Percentiles rank a stretch among this genome's conserved stretches.
Evolutionary conservation across 2,888 invertebrate species (phyloP).

Genomic region (Bellardia pandia): DNA sequence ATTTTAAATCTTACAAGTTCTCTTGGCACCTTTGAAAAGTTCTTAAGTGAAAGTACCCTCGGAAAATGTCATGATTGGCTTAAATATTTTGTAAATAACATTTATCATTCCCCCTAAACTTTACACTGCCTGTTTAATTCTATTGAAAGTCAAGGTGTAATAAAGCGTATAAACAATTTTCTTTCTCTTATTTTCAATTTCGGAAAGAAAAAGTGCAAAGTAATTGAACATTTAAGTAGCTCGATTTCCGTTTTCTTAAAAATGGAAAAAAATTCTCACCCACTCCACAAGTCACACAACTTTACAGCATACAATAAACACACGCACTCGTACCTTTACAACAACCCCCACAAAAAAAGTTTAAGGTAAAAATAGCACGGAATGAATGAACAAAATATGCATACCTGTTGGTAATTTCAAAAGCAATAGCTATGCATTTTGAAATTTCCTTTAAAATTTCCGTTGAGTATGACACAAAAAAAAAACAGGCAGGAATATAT

Average conservation of each 20-base stretch:
- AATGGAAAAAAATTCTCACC: slow-evolving; percentile 4
- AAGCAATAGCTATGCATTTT: slow-evolving; percentile 31
- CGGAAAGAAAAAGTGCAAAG: slow-evolving; percentile 55
- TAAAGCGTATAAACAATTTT: slow-evolving; percentile 16
- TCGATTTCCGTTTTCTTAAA: slow-evolving; percentile 67
- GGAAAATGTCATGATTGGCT: slow-evolving; percentile 31
- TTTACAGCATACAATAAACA: slow-evolving; percentile 4
- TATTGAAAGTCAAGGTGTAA: not conserved
- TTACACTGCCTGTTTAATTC: not conserved
- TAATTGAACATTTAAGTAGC: slow-evolving; percentile 71
- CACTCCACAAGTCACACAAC: not conserved
- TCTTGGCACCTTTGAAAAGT: too few relatives aligned
- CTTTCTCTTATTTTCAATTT: not conserved
- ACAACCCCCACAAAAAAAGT: too few relatives aligned
- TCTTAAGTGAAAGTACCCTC: not conserved
- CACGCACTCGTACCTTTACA: not conserved
- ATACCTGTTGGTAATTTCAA: slow-evolving; percentile 42
- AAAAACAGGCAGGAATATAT: not conserved
- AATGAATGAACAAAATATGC: not conserved
- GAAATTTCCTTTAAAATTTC: slow-evolving; percentile 22
- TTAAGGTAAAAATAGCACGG: not conserved
- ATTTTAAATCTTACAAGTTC: not conserved
- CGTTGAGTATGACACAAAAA: slow-evolving; percentile 1
- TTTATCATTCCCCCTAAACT: slow-evolving; percentile 29
- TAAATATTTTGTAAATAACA: slow-evolving; percentile 41